Conservation (phyloP, 1,140 invertebrate species). For the Chrysopa pallens region DNA sequence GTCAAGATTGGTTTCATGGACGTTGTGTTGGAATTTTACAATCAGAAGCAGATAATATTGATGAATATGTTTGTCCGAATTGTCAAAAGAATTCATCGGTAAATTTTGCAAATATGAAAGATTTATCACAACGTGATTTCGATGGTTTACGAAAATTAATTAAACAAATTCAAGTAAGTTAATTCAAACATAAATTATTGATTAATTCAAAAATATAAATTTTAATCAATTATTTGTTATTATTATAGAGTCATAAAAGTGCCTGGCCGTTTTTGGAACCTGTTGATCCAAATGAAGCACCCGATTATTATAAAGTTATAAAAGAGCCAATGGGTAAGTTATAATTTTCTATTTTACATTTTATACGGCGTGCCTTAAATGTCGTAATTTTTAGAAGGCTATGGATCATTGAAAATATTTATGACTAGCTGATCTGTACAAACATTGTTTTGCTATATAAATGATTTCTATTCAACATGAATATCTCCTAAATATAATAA, state of each 20-base stretch:
- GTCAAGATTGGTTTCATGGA: slow-evolving; percentile 98
- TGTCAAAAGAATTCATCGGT: slow-evolving; percentile 79
- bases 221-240: slow-evolving; percentile 12
- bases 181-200: slow-evolving; percentile 2
- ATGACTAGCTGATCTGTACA: no score
- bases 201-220: slow-evolving; percentile 4
- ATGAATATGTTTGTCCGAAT: slow-evolving; percentile 91
- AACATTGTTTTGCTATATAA: no score
- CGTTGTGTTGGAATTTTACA: slow-evolving; percentile 91
- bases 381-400: no score
- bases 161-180: slow-evolving; percentile 69
- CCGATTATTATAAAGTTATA: slow-evolving; percentile 94
- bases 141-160: slow-evolving; percentile 68
- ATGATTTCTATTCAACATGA: no score
- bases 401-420: no score
- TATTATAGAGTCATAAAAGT: slow-evolving; percentile 67
- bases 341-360: neutral
- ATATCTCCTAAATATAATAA: no score
- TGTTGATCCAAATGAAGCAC: slow-evolving; percentile 85
- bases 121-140: slow-evolving; percentile 64
- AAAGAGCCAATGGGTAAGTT: slow-evolving; percentile 93
- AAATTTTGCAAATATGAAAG: slow-evolving; percentile 80
- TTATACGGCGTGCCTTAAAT: no score
- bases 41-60: slow-evolving; percentile 84
- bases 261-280: slow-evolving; percentile 96